Evolutionary conservation across 1,140 invertebrate genomes (phyloP).

Genomic region (Elymnias hypermnestra): DNA sequence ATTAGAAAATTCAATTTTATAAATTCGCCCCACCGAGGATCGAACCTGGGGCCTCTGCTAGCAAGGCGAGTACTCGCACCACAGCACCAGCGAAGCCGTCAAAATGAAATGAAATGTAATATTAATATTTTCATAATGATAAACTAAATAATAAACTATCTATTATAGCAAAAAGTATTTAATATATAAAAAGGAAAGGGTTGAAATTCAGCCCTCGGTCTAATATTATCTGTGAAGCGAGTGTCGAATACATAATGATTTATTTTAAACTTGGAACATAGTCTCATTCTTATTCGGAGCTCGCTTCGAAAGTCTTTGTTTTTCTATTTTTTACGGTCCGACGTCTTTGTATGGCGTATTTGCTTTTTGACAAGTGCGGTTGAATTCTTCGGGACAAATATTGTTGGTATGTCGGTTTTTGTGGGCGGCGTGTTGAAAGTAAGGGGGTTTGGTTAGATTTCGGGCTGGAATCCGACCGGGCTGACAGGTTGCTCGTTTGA

Average conservation of each 20-base stretch:
- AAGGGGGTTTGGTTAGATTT: too few relatives aligned
- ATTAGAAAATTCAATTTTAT: too few relatives aligned
- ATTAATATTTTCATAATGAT: too few relatives aligned
- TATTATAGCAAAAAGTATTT: too few relatives aligned
- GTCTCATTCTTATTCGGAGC: constrained; percentile 51
- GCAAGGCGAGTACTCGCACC: too few relatives aligned
- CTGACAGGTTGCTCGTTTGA: not conserved
- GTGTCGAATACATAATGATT: constrained; percentile 56
- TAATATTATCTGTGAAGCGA: constrained; percentile 28
- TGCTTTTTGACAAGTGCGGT: constrained; percentile 65
- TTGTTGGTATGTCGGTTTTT: constrained; percentile 46
- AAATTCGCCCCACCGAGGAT: too few relatives aligned
- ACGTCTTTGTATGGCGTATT: constrained; percentile 57
- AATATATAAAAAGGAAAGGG: not conserved
- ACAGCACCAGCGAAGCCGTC: too few relatives aligned
- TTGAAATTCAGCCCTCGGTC: constrained; percentile 2
- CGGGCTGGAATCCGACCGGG: too few relatives aligned
- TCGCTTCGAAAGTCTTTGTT: constrained; percentile 48
- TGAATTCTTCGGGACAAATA: constrained; percentile 55
- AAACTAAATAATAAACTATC: too few relatives aligned
- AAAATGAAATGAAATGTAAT: too few relatives aligned
- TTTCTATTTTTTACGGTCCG: constrained; percentile 49
- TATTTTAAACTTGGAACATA: constrained; percentile 33
- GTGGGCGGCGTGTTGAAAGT: constrained; percentile 32
- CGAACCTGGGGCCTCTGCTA: too few relatives aligned